phyloP scores from a whole-genome alignment of 2,113 vertebrate genomes.

The Trichomycterus rosablanca region DNA sequence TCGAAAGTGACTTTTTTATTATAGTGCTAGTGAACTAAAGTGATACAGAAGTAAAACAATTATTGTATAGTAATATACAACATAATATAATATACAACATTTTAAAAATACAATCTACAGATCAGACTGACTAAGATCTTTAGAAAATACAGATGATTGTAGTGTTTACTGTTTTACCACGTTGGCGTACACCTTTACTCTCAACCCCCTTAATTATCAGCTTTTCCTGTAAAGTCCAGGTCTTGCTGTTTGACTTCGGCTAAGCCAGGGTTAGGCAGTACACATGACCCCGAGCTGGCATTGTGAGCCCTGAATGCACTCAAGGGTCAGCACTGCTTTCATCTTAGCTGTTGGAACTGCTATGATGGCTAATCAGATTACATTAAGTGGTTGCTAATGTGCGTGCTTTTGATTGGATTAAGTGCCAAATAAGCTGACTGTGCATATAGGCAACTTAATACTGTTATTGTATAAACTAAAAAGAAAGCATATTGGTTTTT shows the following conservation, averaged over 20 bases:
- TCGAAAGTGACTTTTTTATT: no score
- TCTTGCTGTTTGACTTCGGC: slow-evolving; percentile 30
- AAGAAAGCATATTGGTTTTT: no score
- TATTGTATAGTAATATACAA: no score
- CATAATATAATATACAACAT: no score
- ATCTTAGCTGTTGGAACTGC: slow-evolving; percentile 3
- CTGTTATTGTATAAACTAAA: slow-evolving; percentile 32
- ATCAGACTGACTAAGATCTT: no score
- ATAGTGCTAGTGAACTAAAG: no score
- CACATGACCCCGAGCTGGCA: slow-evolving; percentile 31
- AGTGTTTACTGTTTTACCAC: slow-evolving; percentile 12
- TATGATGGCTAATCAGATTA: slow-evolving; percentile 42
- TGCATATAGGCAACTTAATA: slow-evolving; percentile 28
- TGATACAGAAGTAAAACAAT: no score
- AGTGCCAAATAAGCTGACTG: slow-evolving; percentile 33
- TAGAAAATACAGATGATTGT: no score
- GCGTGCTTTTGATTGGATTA: slow-evolving; percentile 20
- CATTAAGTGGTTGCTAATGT: slow-evolving; percentile 21
- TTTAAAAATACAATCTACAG: no score
- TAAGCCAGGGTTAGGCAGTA: slow-evolving; percentile 3
- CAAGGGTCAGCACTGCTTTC: slow-evolving; percentile 8
- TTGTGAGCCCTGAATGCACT: slow-evolving; percentile 18
- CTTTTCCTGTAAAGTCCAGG: slow-evolving; percentile 2
- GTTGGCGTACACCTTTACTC: not conserved
- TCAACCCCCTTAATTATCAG: slow-evolving; percentile 3